These are phyloP conservation scores for Tholera decimalis DNA, from an alignment of 2,888 invertebrate species.

Conservation along the genomic window DNA sequence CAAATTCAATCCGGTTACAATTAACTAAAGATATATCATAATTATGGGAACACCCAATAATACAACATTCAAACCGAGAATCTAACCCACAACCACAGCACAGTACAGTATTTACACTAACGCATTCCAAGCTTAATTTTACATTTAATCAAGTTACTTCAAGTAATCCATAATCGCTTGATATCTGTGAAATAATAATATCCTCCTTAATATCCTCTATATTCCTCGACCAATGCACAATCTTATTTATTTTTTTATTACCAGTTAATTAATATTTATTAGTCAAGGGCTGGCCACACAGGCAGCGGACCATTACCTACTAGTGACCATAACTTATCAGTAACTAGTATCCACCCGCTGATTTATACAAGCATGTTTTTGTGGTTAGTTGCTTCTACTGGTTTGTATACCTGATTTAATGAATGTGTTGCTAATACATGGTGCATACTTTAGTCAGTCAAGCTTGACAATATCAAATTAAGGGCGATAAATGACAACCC, in stretches of 20 bases:
- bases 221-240: neutral
- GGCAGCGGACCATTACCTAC: conserved; percentile 20
- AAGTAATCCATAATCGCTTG: conserved; percentile 1
- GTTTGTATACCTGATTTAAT: conserved; percentile 16
- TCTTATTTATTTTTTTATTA: conserved; percentile 2
- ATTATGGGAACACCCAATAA: too few species aligned
- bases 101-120: too few species aligned
- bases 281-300: conserved; percentile 19
- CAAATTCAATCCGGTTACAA: too few species aligned
- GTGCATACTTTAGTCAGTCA: conserved; percentile 11
- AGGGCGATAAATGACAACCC: neutral
- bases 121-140: neutral
- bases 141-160: neutral
- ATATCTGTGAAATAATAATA: neutral
- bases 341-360: conserved; percentile 21
- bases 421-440: conserved; percentile 5
- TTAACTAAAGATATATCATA: too few species aligned
- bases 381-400: conserved; percentile 2
- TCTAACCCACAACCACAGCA: too few species aligned
- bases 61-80: too few species aligned
- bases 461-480: neutral
- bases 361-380: conserved; percentile 35
- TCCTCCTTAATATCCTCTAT: conserved; percentile 9
- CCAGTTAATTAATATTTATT: conserved; percentile 1
- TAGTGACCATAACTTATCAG: conserved; percentile 8